phyloP scores from a whole-genome alignment of 2,113 vertebrate species.

The Genyomyrus donnyi region DNA sequence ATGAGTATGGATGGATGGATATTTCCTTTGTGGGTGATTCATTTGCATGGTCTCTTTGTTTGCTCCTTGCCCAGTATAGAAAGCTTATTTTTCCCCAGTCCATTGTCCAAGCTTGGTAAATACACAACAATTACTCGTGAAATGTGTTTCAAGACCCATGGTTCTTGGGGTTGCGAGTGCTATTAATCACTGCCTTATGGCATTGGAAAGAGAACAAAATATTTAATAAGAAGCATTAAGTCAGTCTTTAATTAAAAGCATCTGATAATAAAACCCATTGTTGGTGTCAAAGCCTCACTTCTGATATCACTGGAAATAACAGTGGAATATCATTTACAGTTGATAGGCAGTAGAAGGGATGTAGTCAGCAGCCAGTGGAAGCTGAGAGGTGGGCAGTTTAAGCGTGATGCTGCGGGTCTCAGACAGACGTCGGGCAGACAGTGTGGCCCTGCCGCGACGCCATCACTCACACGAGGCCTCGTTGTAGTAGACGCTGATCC shows the following conservation, averaged over 20 bases:
- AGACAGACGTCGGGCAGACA: background rate
- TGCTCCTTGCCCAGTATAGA: background rate
- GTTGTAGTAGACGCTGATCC: constrained; percentile 82
- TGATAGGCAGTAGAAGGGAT: background rate
- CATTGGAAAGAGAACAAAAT: background rate
- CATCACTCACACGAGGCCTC: constrained; percentile 72
- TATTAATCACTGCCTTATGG: background rate
- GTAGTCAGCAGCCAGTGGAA: background rate
- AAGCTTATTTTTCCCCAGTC: background rate
- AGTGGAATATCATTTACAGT: background rate
- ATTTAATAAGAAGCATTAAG: background rate
- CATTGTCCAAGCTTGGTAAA: background rate
- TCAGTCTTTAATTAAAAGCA: background rate
- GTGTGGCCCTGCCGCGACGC: background rate
- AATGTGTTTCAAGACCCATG: background rate
- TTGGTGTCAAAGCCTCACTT: background rate
- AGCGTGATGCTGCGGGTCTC: background rate
- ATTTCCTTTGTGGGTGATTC: background rate
- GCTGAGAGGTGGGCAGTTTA: background rate
- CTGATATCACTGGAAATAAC: background rate
- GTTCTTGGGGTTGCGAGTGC: background rate
- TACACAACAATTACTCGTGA: background rate
- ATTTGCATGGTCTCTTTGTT: background rate
- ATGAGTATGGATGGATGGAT: background rate
- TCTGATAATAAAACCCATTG: background rate